Evolutionary conservation across 1,140 invertebrate species (phyloP).

Genomic region (Teleopsis dalmanni): DNA sequence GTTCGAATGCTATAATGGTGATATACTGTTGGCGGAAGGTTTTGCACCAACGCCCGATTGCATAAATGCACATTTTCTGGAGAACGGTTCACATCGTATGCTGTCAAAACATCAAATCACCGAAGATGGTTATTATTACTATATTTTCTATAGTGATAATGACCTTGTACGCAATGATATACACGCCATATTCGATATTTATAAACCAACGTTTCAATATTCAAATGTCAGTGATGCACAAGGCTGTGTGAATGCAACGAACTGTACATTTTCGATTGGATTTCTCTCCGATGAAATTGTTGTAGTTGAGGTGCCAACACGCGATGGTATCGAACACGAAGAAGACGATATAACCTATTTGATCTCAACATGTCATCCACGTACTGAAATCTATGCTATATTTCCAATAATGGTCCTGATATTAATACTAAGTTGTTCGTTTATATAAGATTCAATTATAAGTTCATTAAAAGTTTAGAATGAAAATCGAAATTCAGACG

Average conservation of each 20-base stretch:
- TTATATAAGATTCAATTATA: too few species aligned
- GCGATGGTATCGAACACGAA: constrained; percentile 66
- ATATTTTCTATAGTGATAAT: constrained; percentile 80
- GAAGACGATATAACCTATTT: constrained; percentile 62
- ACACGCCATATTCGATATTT: constrained; percentile 74
- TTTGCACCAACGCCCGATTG: constrained; percentile 61
- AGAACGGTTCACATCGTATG: constrained; percentile 56
- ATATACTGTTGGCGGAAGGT: constrained; percentile 59
- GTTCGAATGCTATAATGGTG: constrained; percentile 64
- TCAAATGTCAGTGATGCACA: constrained; percentile 58
- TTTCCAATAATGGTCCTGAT: constrained; percentile 69
- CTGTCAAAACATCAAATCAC: constrained; percentile 58
- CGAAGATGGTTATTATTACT: constrained; percentile 74
- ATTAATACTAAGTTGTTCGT: constrained; percentile 67
- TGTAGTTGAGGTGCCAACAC: constrained; percentile 71
- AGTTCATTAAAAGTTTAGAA: too few species aligned
- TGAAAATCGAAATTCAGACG: too few species aligned
- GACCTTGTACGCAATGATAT: constrained; percentile 69
- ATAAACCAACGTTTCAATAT: constrained; percentile 72
- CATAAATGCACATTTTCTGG: constrained; percentile 57
- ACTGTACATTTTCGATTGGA: constrained; percentile 62
- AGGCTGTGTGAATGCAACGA: constrained; percentile 64
- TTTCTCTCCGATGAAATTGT: constrained; percentile 67
- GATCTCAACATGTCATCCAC: constrained; percentile 65
- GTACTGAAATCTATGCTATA: constrained; percentile 66